These are phyloP conservation scores for Stegana nigrithorax DNA, from an alignment of 2,888 invertebrate species.

Conservation along the genomic window DNA sequence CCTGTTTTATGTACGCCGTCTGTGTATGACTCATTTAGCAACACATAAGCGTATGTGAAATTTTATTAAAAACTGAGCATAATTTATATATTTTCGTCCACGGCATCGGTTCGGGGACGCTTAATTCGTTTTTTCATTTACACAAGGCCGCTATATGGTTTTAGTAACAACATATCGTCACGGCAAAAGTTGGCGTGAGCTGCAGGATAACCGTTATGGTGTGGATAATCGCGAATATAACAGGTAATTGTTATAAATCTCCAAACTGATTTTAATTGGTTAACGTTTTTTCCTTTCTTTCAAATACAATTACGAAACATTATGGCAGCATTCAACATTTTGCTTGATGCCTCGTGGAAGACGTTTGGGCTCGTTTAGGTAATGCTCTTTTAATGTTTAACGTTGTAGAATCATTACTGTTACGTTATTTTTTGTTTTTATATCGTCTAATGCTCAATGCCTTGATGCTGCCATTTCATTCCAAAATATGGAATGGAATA, in stretches of 20 bases:
- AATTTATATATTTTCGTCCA: constrained; percentile 80
- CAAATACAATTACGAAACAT: constrained; percentile 95
- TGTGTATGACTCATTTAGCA: no score
- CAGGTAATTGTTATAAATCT: constrained; percentile 74
- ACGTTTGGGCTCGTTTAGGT: constrained; percentile 76
- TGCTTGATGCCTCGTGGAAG: constrained; percentile 98
- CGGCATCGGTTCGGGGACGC: constrained; percentile 97
- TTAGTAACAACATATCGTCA: constrained; percentile 98
- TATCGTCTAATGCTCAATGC: constrained; percentile 86
- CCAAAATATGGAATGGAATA: no score
- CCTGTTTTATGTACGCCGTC: no score
- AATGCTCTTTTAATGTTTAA: no score
- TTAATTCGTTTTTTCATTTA: constrained; percentile 97
- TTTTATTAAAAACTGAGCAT: constrained; percentile 1
- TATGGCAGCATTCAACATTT: constrained; percentile 96
- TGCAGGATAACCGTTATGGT: constrained; percentile 96
- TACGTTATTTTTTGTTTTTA: constrained; percentile 20
- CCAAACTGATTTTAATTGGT: constrained; percentile 29
- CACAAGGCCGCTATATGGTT: constrained; percentile 95
- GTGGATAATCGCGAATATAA: constrained; percentile 97
- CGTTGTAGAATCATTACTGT: no score
- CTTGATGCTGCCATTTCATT: constrained; percentile 96
- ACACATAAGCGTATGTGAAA: no score
- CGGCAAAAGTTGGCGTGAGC: constrained; percentile 97
- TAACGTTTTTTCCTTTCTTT: no score